Percentiles rank a stretch among this genome's conserved stretches.
phyloP scores from a whole-genome alignment of 2,888 invertebrate species.

The Muschampia plurimacula region DNA sequence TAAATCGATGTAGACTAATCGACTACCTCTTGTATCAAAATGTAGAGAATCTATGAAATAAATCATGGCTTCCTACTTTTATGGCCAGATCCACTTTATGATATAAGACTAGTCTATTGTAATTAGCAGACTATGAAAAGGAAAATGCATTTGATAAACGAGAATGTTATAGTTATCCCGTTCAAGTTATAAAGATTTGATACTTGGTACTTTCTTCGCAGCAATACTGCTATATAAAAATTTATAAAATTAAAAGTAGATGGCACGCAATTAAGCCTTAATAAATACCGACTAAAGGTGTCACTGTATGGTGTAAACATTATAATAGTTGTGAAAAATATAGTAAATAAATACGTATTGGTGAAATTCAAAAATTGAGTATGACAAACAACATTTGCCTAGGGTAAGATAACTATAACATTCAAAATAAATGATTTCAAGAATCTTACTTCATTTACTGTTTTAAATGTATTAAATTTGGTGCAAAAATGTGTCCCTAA shows the following conservation, averaged over 20 bases:
- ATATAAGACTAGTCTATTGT: conserved; percentile 38
- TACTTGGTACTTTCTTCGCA: not conserved
- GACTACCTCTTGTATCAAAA: conserved; percentile 74
- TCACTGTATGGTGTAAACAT: not conserved
- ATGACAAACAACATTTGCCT: not conserved
- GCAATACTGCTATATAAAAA: not conserved
- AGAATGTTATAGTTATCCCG: conserved; percentile 31
- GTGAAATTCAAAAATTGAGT: not conserved
- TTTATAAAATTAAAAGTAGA: conserved; percentile 16
- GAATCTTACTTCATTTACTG: conserved; percentile 12
- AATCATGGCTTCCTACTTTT: conserved; percentile 32
- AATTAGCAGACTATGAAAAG: conserved; percentile 26
- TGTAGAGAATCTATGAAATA: conserved; percentile 44
- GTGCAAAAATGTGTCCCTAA: conserved; percentile 10
- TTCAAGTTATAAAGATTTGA: not conserved
- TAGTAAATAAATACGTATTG: not conserved
- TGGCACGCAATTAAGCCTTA: conserved; percentile 29
- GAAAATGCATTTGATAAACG: conserved; percentile 15
- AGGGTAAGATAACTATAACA: conserved; percentile 33
- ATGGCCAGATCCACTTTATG: conserved; percentile 37
- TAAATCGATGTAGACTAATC: conserved; percentile 76
- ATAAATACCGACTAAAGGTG: conserved; percentile 23
- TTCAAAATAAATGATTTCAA: conserved; percentile 23
- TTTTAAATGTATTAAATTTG: conserved; percentile 18
- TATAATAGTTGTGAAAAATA: not conserved